Evolutionary conservation across 2,888 invertebrate genomes (phyloP).

Genomic region (Lutraria lutraria): DNA sequence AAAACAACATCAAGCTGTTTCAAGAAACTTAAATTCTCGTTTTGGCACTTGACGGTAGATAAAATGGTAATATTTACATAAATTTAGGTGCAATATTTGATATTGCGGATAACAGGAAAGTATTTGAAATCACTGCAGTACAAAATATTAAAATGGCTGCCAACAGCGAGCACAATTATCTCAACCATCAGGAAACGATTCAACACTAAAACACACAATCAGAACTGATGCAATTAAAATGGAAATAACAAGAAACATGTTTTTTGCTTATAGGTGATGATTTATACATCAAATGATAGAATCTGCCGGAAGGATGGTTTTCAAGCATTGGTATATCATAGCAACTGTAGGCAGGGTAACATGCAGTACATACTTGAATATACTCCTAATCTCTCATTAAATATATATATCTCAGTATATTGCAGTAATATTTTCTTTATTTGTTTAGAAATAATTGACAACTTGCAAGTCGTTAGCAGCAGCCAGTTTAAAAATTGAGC

Average conservation of each 20-base stretch:
- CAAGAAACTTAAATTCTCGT: not conserved
- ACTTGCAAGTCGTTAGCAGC: too few relatives aligned
- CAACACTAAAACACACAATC: not conserved
- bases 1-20: constrained; percentile 5
- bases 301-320: too few relatives aligned
- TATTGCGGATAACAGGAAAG: constrained; percentile 3
- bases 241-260: not conserved
- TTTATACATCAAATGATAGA: not conserved
- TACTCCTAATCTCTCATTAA: not conserved
- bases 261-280: not conserved
- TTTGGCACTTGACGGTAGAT: constrained; percentile 15
- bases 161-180: not conserved
- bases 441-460: too few relatives aligned
- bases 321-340: too few relatives aligned
- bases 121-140: not conserved
- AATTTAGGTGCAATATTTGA: constrained; percentile 8
- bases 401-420: not conserved
- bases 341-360: not conserved
- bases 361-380: not conserved
- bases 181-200: not conserved
- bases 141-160: not conserved
- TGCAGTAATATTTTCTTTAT: not conserved
- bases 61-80: constrained; percentile 7
- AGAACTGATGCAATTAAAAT: not conserved
- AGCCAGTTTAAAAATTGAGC: too few relatives aligned